Evolutionary conservation across 2,888 invertebrate genomes (phyloP).

Genomic region (Podabrus alpinus): DNA sequence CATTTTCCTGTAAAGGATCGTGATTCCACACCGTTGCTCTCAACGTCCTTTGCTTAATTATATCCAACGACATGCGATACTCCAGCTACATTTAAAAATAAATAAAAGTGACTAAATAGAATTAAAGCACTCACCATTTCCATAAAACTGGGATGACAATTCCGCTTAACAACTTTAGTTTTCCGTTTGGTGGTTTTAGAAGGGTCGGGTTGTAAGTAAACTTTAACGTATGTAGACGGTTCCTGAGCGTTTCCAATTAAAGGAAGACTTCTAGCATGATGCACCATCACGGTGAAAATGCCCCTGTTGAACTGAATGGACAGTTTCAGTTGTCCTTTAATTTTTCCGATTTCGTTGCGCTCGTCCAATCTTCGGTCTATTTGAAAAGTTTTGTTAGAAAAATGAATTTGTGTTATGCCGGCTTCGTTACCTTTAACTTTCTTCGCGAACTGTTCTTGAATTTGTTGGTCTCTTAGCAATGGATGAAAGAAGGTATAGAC

Average conservation of each 20-base stretch:
- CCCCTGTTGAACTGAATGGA: slow-evolving; percentile 77
- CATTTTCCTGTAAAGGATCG: slow-evolving; percentile 91
- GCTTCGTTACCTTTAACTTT: slow-evolving; percentile 71
- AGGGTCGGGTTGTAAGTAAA: slow-evolving; percentile 90
- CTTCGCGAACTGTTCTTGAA: slow-evolving; percentile 76
- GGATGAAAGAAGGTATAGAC: slow-evolving; percentile 99
- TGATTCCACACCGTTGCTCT: slow-evolving; percentile 96
- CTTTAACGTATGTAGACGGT: slow-evolving; percentile 89
- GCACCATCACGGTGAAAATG: slow-evolving; percentile 79
- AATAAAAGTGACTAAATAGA: slow-evolving; percentile 1
- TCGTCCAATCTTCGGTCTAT: slow-evolving; percentile 41
- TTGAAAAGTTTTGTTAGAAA: background rate
- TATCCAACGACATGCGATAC: slow-evolving; percentile 82
- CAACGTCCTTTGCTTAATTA: slow-evolving; percentile 74
- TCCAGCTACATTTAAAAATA: slow-evolving; percentile 67
- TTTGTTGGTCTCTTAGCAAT: slow-evolving; percentile 89
- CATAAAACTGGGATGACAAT: slow-evolving; percentile 97
- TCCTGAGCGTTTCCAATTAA: slow-evolving; percentile 78
- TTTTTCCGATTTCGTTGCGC: slow-evolving; percentile 50
- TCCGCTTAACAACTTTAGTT: slow-evolving; percentile 89
- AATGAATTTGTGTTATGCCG: background rate
- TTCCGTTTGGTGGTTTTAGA: slow-evolving; percentile 93
- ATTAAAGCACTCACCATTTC: slow-evolving; percentile 74
- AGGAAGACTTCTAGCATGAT: slow-evolving; percentile 89
- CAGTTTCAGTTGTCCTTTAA: slow-evolving; percentile 77